A percentile compares a stretch with the other conserved stretches of the same genome.
Conservation (phyloP, 2,888 invertebrate genomes). For the Drosophila mimica region DNA sequence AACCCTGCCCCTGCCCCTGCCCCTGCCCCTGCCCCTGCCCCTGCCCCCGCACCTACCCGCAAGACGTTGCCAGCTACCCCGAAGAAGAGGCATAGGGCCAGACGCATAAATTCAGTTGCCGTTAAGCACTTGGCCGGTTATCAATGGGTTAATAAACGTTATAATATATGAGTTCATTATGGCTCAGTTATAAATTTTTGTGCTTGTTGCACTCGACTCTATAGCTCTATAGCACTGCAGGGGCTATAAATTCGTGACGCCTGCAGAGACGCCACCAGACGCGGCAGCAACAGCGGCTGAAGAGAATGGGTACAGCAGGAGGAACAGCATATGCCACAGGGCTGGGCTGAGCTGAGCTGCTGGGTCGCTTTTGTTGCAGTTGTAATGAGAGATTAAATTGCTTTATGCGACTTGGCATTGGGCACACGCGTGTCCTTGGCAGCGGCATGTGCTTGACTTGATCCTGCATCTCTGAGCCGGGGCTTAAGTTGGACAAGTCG, state of each 20-base stretch:
- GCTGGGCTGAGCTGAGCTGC: conserved; percentile 12
- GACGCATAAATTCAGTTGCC: conserved; percentile 71
- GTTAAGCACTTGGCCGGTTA: conserved; percentile 75
- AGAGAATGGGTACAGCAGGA: neutral
- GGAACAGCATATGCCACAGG: conserved; percentile 60
- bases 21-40: neutral
- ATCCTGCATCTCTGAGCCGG: conserved; percentile 60
- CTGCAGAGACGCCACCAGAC: conserved; percentile 48
- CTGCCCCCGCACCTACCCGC: neutral
- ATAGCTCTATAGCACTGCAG: conserved; percentile 62
- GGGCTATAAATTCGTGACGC: conserved; percentile 73
- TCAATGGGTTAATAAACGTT: conserved; percentile 79
- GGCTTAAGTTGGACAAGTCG: conserved; percentile 50
- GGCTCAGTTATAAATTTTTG: conserved; percentile 75
- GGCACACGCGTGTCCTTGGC: conserved; percentile 65
- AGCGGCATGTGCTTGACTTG: conserved; percentile 63
- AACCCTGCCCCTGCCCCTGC: neutral
- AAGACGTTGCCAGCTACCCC: neutral
- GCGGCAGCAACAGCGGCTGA: conserved; percentile 8
- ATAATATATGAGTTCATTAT: conserved; percentile 81
- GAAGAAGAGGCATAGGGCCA: conserved; percentile 34
- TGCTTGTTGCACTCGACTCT: conserved; percentile 68
- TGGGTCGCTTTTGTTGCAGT: conserved; percentile 70
- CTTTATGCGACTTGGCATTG: conserved; percentile 73
- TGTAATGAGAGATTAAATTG: conserved; percentile 79